phyloP scores from a whole-genome alignment of 1,140 invertebrate genomes.

The Propsilocerus akamusi region DNA sequence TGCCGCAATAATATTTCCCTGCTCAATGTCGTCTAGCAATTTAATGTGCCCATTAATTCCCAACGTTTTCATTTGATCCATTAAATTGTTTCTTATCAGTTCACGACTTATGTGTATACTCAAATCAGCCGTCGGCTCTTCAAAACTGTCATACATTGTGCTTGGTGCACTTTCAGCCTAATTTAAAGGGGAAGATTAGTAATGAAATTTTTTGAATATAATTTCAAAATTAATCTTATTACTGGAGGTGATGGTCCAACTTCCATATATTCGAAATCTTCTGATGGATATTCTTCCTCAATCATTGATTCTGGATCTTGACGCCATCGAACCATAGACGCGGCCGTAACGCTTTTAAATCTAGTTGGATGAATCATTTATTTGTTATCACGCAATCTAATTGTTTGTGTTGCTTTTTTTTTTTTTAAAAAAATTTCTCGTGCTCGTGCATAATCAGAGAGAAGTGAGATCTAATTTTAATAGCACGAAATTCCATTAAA shows the following conservation, averaged over 20 bases:
- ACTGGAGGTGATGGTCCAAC: constrained; percentile 49
- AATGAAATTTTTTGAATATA: too few relatives aligned
- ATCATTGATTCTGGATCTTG: constrained; percentile 36
- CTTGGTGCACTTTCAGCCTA: constrained; percentile 50
- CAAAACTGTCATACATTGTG: constrained; percentile 50
- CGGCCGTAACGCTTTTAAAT: constrained; percentile 25
- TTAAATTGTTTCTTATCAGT: constrained; percentile 44
- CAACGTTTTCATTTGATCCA: constrained; percentile 46
- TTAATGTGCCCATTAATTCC: constrained; percentile 34
- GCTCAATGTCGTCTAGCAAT: constrained; percentile 49
- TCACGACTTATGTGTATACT: constrained; percentile 53
- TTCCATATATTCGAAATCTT: constrained; percentile 49
- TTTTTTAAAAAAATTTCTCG: constrained; percentile 6
- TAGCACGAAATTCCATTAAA: not conserved
- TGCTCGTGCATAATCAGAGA: not conserved
- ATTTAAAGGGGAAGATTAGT: too few relatives aligned
- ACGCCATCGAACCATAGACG: constrained; percentile 24
- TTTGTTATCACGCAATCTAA: not conserved
- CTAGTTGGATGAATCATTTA: constrained; percentile 9
- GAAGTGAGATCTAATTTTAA: not conserved
- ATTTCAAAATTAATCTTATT: too few relatives aligned
- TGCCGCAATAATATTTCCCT: constrained; percentile 35
- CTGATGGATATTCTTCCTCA: constrained; percentile 40
- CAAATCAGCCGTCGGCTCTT: constrained; percentile 46
- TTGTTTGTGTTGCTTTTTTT: not conserved